Percentiles rank a stretch among this genome's conserved stretches.
Evolutionary conservation across 2,113 vertebrate species (phyloP).

Genomic region (Mobula birostris): DNA sequence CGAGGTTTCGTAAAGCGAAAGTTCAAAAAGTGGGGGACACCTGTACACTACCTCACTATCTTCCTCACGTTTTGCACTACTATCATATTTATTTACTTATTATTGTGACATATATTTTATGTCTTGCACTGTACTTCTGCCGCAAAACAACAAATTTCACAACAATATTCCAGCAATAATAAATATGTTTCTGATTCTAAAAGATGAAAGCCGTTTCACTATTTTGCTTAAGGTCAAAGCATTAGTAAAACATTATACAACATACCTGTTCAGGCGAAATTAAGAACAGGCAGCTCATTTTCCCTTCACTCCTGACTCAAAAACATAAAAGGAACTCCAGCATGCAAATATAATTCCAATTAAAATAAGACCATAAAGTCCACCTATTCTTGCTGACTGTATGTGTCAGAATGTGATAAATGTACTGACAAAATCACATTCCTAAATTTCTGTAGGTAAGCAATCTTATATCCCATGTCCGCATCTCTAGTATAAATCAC

Average conservation of each 20-base stretch:
- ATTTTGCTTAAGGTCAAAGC: background rate
- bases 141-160: too few species aligned
- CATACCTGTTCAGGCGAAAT: background rate
- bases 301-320: background rate
- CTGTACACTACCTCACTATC: background rate
- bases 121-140: too few species aligned
- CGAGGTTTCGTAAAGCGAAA: too few species aligned
- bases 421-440: slow-evolving; percentile 28
- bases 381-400: background rate
- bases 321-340: background rate
- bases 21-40: too few species aligned
- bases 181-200: background rate
- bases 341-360: background rate
- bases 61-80: too few species aligned
- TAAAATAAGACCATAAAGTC: background rate
- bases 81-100: too few species aligned
- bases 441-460: slow-evolving; percentile 35
- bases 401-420: background rate
- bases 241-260: background rate
- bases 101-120: too few species aligned
- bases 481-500: slow-evolving; percentile 27
- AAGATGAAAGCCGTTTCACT: background rate
- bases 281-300: background rate
- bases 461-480: slow-evolving; percentile 27
- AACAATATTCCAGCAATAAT: too few species aligned